phyloP scores from a whole-genome alignment of 1,140 invertebrate genomes.

The Chrysopa pallens region DNA sequence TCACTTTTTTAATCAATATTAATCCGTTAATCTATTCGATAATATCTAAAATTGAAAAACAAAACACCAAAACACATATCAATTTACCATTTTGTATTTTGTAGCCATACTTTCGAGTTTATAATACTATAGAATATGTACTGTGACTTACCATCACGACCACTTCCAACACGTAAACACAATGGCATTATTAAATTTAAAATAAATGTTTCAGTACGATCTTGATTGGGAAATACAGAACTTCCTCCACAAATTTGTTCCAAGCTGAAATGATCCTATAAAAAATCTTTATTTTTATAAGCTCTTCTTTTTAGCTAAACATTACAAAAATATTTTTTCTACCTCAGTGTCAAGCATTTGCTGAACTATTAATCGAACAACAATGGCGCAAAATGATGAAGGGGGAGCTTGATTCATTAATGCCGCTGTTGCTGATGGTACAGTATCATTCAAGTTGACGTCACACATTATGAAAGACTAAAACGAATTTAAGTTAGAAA shows the following conservation, averaged over 20 bases:
- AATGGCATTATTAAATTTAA: conserved; percentile 93
- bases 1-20: too few species aligned
- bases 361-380: conserved; percentile 80
- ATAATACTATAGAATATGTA: too few species aligned
- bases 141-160: conserved; percentile 55
- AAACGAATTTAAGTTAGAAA: conserved; percentile 8
- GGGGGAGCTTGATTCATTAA: conserved; percentile 78
- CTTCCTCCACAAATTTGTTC: conserved; percentile 87
- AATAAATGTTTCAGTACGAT: conserved; percentile 86
- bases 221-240: conserved; percentile 69
- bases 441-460: conserved; percentile 35
- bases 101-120: too few species aligned
- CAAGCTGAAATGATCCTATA: conserved; percentile 75
- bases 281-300: conserved; percentile 14
- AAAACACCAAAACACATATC: too few species aligned
- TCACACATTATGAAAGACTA: conserved; percentile 69
- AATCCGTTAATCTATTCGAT: too few species aligned
- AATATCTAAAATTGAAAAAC: too few species aligned
- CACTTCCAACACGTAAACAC: conserved; percentile 82
- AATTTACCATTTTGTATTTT: too few species aligned
- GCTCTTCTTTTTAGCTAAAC: too few species aligned
- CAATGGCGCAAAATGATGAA: conserved; percentile 86
- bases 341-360: conserved; percentile 83
- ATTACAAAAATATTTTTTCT: conserved; percentile 14
- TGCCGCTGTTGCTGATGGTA: conserved; percentile 58